These are phyloP conservation scores for Anguilla anguilla DNA, from an alignment of 2,797 vertebrate species.

Conservation along the genomic window DNA sequence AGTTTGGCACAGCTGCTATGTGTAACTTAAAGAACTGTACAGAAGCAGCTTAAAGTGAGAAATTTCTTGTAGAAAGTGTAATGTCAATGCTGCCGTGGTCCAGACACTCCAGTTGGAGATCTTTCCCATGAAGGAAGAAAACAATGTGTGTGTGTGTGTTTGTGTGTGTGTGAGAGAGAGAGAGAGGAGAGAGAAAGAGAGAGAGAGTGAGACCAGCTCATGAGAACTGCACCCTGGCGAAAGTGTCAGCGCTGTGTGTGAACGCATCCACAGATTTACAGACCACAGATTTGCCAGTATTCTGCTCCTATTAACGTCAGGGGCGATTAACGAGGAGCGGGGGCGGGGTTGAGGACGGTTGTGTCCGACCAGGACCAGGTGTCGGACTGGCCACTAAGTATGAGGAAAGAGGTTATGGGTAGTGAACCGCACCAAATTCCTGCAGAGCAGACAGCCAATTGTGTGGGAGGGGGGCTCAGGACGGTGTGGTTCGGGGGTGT, in stretches of 20 bases:
- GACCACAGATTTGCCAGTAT: constrained; percentile 54
- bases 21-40: too few species aligned
- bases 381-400: constrained; percentile 53
- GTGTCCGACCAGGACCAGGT: constrained; percentile 60
- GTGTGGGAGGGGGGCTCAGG: constrained; percentile 17
- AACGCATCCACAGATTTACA: constrained; percentile 48
- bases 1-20: too few species aligned
- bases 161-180: not conserved
- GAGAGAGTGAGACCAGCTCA: not conserved
- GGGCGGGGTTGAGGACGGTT: constrained; percentile 39
- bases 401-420: constrained; percentile 57
- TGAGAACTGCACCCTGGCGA: not conserved
- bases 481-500: constrained; percentile 21
- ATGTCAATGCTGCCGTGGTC: constrained; percentile 24
- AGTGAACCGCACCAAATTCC: constrained; percentile 51
- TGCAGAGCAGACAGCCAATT: constrained; percentile 42
- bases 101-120: constrained; percentile 48
- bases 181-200: constrained; percentile 28
- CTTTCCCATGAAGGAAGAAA: constrained; percentile 41
- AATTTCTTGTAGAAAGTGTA: not conserved
- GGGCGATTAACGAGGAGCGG: constrained; percentile 60
- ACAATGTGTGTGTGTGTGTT: constrained; percentile 17
- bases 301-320: constrained; percentile 63
- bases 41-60: not conserved
- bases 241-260: constrained; percentile 18